phyloP scores from a whole-genome alignment of 2,888 invertebrate genomes.

The Amaurobius ferox region DNA sequence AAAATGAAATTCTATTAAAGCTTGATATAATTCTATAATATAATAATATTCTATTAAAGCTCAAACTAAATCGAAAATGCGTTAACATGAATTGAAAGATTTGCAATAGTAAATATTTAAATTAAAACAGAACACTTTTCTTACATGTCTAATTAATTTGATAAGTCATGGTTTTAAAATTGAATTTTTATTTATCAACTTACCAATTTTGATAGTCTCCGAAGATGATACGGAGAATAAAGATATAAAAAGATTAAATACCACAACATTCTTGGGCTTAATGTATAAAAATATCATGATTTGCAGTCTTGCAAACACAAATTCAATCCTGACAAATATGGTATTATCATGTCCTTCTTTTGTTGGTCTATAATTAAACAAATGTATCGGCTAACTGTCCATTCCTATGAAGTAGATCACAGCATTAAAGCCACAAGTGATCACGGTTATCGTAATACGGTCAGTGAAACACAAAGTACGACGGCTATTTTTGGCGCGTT shows the following conservation, averaged over 20 bases:
- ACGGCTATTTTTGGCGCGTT: constrained; percentile 24
- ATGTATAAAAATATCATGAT: not conserved
- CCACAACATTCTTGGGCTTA: not conserved
- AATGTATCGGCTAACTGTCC: not conserved
- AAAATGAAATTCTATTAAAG: too few species aligned
- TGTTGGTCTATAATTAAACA: not conserved
- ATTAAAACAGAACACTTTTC: too few species aligned
- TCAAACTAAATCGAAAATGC: too few species aligned
- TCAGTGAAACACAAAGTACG: not conserved
- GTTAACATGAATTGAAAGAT: too few species aligned
- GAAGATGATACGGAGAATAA: not conserved
- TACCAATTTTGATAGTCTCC: not conserved
- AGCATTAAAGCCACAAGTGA: constrained; percentile 52
- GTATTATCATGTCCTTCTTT: not conserved
- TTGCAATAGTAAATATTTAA: too few species aligned
- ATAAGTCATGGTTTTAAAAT: too few species aligned
- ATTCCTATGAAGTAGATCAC: constrained; percentile 32
- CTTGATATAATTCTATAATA: too few species aligned
- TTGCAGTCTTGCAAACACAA: not conserved
- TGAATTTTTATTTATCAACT: not conserved
- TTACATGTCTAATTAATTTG: too few species aligned
- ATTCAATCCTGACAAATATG: not conserved
- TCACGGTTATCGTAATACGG: constrained; percentile 56
- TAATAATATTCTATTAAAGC: too few species aligned
- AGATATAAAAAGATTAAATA: not conserved